Evolutionary conservation across 1,140 invertebrate genomes (phyloP).

Genomic region (Drosophila athabasca): DNA sequence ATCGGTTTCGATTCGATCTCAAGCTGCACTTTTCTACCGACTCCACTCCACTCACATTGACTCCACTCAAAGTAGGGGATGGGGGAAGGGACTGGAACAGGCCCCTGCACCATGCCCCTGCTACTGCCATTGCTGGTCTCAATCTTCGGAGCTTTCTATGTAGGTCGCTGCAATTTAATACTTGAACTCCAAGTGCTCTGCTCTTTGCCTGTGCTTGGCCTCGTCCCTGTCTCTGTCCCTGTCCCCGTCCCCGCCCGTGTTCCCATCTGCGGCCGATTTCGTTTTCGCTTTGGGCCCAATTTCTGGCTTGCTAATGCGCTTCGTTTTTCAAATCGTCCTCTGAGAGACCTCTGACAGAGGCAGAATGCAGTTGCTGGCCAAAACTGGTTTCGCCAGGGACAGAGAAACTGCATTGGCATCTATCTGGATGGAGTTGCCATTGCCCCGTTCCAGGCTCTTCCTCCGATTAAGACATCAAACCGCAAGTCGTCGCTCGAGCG

Average conservation of each 20-base stretch:
- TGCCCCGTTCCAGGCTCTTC: neutral
- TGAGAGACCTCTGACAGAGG: too few relatives aligned
- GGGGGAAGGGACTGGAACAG: too few relatives aligned
- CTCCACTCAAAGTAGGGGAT: neutral
- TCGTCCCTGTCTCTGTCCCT: conserved; percentile 3
- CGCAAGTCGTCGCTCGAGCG: conserved; percentile 3
- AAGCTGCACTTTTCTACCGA: conserved; percentile 24
- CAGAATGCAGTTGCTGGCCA: conserved; percentile 28
- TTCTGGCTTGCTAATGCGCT: conserved; percentile 53
- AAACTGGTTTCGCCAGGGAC: conserved; percentile 13
- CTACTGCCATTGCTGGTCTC: neutral
- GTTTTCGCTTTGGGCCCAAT: conserved; percentile 43
- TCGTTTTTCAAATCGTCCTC: conserved; percentile 63
- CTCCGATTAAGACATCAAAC: conserved; percentile 41
- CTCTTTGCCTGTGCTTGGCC: neutral
- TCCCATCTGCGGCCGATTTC: conserved; percentile 26
- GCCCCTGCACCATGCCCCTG: too few relatives aligned
- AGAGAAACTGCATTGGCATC: too few relatives aligned
- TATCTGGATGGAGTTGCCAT: too few relatives aligned
- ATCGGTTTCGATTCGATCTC: conserved; percentile 11
- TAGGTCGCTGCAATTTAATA: conserved; percentile 82
- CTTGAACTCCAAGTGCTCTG: conserved; percentile 46
- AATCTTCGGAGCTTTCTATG: conserved; percentile 54
- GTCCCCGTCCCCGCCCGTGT: neutral
- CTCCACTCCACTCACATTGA: conserved; percentile 3